Evolutionary conservation across 2,797 vertebrate species (phyloP).

Genomic region (Neomorphus geoffroyi): DNA sequence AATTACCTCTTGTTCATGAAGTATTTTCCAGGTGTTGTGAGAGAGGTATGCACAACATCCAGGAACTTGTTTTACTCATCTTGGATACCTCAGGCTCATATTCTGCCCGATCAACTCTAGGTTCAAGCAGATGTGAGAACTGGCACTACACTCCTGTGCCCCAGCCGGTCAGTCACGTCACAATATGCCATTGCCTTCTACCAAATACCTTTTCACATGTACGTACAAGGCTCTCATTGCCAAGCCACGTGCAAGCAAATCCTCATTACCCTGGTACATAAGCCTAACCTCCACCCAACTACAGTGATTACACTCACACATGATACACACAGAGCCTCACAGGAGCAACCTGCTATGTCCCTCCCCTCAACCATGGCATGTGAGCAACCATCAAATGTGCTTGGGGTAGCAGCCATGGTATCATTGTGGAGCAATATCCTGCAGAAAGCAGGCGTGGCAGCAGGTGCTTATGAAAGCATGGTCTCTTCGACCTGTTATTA

Average conservation of each 20-base stretch:
- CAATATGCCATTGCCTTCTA: background rate
- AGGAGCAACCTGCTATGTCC: background rate
- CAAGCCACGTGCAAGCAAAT: background rate
- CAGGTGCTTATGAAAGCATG: background rate
- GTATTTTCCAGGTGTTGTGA: background rate
- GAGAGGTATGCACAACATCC: background rate
- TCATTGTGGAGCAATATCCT: slow-evolving; percentile 41
- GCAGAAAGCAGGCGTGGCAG: slow-evolving; percentile 17
- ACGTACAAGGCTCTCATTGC: rapidly evolving
- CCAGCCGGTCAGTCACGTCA: rapidly evolving
- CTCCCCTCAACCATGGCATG: rapidly evolving
- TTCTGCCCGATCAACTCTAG: background rate
- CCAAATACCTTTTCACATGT: rapidly evolving
- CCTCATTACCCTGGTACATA: rapidly evolving
- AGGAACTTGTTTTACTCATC: background rate
- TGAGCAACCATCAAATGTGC: background rate
- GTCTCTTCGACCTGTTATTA: background rate
- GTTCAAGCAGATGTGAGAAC: background rate
- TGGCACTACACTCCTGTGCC: background rate
- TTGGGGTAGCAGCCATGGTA: background rate
- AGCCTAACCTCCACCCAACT: background rate
- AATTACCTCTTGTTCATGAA: background rate
- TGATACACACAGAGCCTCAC: background rate
- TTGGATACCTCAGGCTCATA: background rate
- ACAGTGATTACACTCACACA: rapidly evolving